These are phyloP conservation scores for Formica aserva DNA, from an alignment of 2,888 invertebrate species.

Conservation along the genomic window DNA sequence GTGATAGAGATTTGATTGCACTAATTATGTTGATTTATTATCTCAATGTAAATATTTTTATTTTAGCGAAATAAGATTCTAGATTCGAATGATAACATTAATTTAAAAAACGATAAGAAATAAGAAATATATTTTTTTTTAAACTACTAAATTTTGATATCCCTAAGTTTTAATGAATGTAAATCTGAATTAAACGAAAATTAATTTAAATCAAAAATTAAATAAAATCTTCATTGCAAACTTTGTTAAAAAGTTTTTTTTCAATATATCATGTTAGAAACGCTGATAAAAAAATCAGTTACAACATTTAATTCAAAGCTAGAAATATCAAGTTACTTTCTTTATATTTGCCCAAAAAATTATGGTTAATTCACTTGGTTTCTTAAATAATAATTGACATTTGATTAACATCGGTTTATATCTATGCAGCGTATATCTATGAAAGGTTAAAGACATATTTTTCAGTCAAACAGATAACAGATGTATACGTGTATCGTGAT, in stretches of 20 bases:
- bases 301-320: not conserved
- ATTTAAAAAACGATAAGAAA: not conserved
- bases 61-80: not conserved
- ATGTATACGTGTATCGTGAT: not conserved
- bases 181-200: not conserved
- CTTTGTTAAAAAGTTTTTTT: not conserved
- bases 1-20: not conserved
- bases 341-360: not conserved
- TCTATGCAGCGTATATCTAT: not conserved
- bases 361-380: not conserved
- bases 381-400: not conserved
- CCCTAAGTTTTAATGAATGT: not conserved
- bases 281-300: not conserved
- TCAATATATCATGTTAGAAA: not conserved
- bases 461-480: not conserved
- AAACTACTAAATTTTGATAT: not conserved
- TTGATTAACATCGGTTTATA: not conserved
- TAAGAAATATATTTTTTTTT: not conserved
- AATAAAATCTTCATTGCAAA: not conserved
- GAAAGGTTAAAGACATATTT: not conserved
- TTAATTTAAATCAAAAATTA: conserved; percentile 4
- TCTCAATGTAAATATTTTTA: not conserved
- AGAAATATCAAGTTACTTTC: not conserved
- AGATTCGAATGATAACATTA: not conserved
- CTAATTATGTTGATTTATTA: not conserved